Percentiles rank a stretch among this genome's conserved stretches.
Conservation (phyloP, 2,797 vertebrate genomes). For the Thalassophryne amazonica region DNA sequence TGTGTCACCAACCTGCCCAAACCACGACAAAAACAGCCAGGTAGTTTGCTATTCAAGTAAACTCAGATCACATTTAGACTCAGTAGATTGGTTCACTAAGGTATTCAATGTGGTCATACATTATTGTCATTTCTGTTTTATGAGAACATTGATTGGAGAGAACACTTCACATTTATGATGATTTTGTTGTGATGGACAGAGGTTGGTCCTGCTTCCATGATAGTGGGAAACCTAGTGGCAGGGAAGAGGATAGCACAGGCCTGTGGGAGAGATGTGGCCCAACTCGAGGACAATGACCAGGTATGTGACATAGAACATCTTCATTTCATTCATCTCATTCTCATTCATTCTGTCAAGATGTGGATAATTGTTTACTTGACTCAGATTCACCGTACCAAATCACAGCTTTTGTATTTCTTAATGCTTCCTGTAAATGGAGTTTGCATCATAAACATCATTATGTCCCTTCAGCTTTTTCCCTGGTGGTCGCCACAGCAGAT, state of each 20-base stretch:
- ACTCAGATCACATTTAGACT: not conserved
- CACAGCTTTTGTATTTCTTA: too few relatives aligned
- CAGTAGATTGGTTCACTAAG: not conserved
- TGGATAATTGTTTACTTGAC: too few relatives aligned
- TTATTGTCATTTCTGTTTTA: not conserved
- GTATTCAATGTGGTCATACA: not conserved
- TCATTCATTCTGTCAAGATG: constrained; percentile 7
- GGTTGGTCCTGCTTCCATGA: constrained; percentile 95
- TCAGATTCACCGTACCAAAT: too few relatives aligned
- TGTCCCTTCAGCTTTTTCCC: too few relatives aligned
- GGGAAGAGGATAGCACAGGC: constrained; percentile 96
- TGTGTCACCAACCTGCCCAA: constrained; percentile 96
- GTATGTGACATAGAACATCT: constrained; percentile 83
- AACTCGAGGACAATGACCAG: constrained; percentile 95
- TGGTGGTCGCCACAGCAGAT: too few relatives aligned
- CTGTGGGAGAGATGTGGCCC: constrained; percentile 88
- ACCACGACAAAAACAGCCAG: constrained; percentile 93
- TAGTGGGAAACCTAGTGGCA: constrained; percentile 94
- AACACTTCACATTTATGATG: not conserved
- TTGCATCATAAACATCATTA: too few relatives aligned
- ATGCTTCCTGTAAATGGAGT: too few relatives aligned
- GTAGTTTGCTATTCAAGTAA: constrained; percentile 49
- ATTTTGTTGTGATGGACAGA: constrained; percentile 70
- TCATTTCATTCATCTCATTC: constrained; percentile 48
- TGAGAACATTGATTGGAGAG: too few relatives aligned